These are phyloP conservation scores for Pomacea maculata DNA, from an alignment of 1,140 invertebrate genomes.

Conservation along the genomic window DNA sequence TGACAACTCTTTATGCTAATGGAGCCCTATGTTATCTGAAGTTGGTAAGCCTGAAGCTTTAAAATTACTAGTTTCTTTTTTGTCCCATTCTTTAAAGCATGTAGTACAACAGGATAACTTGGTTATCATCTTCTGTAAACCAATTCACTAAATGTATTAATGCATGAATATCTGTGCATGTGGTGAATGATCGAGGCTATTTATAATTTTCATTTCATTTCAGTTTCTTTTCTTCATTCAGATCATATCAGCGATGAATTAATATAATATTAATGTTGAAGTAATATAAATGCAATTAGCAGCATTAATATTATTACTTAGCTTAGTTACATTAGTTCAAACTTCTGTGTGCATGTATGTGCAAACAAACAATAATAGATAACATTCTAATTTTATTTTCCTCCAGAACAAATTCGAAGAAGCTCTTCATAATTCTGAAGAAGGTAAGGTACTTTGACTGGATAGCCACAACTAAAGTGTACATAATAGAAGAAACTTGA, in stretches of 20 bases:
- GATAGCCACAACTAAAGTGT: too few relatives aligned
- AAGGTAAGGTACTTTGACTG: slow-evolving; percentile 34
- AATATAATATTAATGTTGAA: neutral
- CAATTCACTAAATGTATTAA: too few relatives aligned
- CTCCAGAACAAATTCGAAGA: slow-evolving; percentile 51
- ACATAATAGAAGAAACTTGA: neutral
- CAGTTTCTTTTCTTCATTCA: neutral
- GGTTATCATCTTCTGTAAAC: neutral
- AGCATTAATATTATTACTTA: neutral
- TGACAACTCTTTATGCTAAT: slow-evolving; percentile 50
- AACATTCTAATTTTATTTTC: slow-evolving; percentile 4
- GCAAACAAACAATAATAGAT: too few relatives aligned
- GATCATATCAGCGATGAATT: neutral
- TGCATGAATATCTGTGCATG: neutral
- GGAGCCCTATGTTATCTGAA: slow-evolving; percentile 49
- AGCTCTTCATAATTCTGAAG: slow-evolving; percentile 51
- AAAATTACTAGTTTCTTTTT: neutral
- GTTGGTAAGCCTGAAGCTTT: slow-evolving; percentile 34
- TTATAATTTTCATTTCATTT: neutral
- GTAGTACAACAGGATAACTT: neutral
- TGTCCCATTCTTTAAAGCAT: neutral
- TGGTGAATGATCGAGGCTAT: neutral
- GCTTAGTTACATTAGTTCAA: too few relatives aligned
- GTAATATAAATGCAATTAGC: neutral
- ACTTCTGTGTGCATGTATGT: too few relatives aligned